Evolutionary conservation across 1,140 invertebrate species (phyloP).

Genomic region (Drosophila pachea): DNA sequence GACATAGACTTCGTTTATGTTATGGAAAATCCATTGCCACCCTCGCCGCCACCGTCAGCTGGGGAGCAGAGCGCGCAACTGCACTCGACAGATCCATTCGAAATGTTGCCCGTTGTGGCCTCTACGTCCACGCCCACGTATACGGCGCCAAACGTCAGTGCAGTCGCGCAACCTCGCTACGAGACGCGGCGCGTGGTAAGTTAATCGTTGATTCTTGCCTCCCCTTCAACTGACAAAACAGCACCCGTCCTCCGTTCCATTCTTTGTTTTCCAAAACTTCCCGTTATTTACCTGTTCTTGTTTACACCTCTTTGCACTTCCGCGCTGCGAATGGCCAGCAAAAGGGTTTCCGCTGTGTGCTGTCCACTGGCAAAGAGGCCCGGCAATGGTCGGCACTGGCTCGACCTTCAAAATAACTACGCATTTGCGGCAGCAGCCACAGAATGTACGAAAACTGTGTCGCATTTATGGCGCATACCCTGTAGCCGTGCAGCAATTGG

Average conservation of each 20-base stretch:
- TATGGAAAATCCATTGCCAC: constrained; percentile 68
- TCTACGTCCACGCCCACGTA: constrained; percentile 17
- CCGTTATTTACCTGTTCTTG: constrained; percentile 23
- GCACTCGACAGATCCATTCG: constrained; percentile 54
- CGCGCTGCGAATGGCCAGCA: constrained; percentile 50
- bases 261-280: background rate
- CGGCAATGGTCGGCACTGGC: constrained; percentile 34
- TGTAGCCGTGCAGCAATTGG: background rate
- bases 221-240: background rate
- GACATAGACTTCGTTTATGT: constrained; percentile 72
- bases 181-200: constrained; percentile 73
- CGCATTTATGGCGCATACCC: constrained; percentile 30
- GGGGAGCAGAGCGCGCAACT: constrained; percentile 38
- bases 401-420: constrained; percentile 72
- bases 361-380: constrained; percentile 26
- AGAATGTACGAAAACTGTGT: constrained; percentile 33
- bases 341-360: constrained; percentile 57
- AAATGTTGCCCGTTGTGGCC: constrained; percentile 46
- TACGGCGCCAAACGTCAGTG: constrained; percentile 4
- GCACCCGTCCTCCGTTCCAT: background rate
- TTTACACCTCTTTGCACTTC: constrained; percentile 39
- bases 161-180: constrained; percentile 42
- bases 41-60: constrained; percentile 57
- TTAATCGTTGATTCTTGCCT: constrained; percentile 49
- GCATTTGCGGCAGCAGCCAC: constrained; percentile 45